These are phyloP conservation scores for Hymenochirus boettgeri DNA, from an alignment of 2,113 vertebrate species.

Conservation along the genomic window DNA sequence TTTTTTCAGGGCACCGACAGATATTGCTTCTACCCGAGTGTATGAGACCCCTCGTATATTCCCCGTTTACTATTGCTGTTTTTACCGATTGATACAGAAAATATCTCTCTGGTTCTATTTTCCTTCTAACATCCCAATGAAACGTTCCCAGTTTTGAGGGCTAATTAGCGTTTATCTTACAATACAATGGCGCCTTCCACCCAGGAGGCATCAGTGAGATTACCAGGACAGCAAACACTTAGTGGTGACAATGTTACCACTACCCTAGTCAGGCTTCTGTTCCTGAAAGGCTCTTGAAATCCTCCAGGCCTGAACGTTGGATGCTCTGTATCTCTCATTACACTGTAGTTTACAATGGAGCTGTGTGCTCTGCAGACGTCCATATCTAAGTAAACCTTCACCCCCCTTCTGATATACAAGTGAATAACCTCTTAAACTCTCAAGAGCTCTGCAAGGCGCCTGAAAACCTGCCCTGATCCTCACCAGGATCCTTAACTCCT, in stretches of 20 bases:
- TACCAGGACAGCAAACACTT: conserved; percentile 35
- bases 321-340: conserved; percentile 33
- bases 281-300: conserved; percentile 30
- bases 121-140: no score
- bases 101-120: no score
- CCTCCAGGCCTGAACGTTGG: conserved; percentile 15
- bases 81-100: no score
- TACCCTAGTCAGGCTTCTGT: conserved; percentile 3
- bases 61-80: no score
- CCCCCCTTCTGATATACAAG: conserved; percentile 39
- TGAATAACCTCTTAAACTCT: conserved; percentile 39
- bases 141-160: no score
- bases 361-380: conserved; percentile 39
- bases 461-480: conserved; percentile 13
- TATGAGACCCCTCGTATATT: no score
- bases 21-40: no score
- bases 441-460: conserved; percentile 31
- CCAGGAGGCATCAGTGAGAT: conserved; percentile 12
- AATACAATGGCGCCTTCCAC: conserved; percentile 9
- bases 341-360: conserved; percentile 30
- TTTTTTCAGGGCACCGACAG: no score
- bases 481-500: conserved; percentile 29
- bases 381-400: conserved; percentile 36
- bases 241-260: conserved; percentile 24
- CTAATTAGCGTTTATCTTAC: no score